Percentiles rank a stretch among this genome's conserved stretches.
Evolutionary conservation across 2,797 vertebrate genomes (phyloP).

Genomic region (Australoheros facetus): DNA sequence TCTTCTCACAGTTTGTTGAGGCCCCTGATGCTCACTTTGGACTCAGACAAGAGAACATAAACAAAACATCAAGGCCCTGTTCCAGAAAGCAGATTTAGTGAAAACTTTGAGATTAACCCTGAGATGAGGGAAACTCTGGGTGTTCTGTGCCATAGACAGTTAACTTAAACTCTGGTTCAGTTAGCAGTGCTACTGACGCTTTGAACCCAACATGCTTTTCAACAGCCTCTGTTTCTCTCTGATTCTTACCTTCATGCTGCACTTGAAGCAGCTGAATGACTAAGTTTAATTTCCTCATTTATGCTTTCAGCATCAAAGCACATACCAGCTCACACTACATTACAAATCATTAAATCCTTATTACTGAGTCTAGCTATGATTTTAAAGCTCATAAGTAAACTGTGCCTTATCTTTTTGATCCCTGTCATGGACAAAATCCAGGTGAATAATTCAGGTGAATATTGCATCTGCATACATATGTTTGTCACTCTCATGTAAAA

Average conservation of each 20-base stretch:
- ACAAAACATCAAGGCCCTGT: neutral
- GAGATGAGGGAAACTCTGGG: neutral
- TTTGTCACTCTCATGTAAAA: neutral
- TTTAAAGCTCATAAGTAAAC: neutral
- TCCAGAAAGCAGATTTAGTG: neutral
- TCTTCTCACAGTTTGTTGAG: neutral
- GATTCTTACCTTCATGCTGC: neutral
- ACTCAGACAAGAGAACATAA: slow-evolving; percentile 9
- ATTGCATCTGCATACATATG: neutral
- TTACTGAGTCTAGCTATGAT: neutral
- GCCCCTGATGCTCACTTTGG: neutral
- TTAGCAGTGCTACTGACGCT: neutral
- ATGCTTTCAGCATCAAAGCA: neutral
- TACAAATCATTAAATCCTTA: neutral
- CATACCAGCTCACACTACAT: neutral
- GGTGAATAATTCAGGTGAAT: neutral
- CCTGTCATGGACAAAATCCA: neutral
- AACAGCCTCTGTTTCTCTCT: neutral
- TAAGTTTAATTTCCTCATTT: neutral
- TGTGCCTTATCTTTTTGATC: neutral
- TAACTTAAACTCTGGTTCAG: neutral
- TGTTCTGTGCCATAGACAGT: neutral
- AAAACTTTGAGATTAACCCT: neutral
- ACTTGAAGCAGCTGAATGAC: neutral
- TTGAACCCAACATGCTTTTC: neutral